A percentile compares a stretch with the other conserved stretches of the same genome.
Conservation (phyloP, 1,140 invertebrate species). For the Akabosia matsudoensis region DNA sequence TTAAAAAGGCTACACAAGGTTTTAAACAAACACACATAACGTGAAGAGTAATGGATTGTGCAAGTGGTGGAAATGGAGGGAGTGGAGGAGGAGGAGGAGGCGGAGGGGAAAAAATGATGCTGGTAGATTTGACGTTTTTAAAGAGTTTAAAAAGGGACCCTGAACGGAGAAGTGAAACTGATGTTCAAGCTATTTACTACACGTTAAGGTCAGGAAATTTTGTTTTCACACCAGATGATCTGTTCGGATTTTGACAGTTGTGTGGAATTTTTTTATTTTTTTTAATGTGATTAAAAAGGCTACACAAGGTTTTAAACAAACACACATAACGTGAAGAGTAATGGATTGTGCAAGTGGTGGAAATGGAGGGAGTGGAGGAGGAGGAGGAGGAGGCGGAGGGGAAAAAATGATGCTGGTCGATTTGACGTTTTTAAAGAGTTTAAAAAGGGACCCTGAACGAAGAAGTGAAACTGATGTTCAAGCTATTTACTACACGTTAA, state of each 20-base stretch:
- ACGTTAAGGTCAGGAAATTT: conserved; percentile 22
- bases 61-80: not conserved
- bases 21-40: too few species aligned
- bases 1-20: too few species aligned
- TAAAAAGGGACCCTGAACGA: conserved; percentile 61
- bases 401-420: conserved; percentile 15
- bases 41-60: conserved; percentile 6
- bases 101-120: not conserved
- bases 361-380: not conserved
- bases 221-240: not conserved
- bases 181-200: conserved; percentile 36
- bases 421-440: conserved; percentile 57
- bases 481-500: conserved; percentile 31
- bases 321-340: too few species aligned
- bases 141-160: conserved; percentile 62
- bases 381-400: not conserved
- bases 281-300: not conserved
- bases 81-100: not conserved
- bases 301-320: too few species aligned
- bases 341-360: not conserved
- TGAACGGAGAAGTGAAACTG: conserved; percentile 58
- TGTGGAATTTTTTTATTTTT: not conserved
- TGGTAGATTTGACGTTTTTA: conserved; percentile 52
- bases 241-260: not conserved
- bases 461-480: conserved; percentile 54